Conservation (phyloP, 1,140 invertebrate species). For the Venturia canescens region DNA sequence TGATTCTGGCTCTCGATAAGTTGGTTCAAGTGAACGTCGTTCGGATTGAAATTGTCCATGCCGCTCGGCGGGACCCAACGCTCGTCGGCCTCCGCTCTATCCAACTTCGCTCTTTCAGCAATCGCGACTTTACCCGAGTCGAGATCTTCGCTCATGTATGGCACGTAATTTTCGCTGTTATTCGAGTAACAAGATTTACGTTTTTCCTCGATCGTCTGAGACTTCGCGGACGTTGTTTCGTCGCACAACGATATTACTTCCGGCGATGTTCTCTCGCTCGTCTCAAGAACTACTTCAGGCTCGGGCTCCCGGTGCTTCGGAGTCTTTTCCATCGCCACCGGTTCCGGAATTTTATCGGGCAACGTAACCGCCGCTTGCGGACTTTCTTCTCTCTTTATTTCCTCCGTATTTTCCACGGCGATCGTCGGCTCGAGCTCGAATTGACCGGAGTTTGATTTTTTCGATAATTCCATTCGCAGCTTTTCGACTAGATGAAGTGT, state of each 20-base stretch:
- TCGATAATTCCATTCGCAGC: constrained; percentile 82
- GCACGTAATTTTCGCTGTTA: constrained; percentile 63
- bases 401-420: constrained; percentile 61
- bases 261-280: constrained; percentile 10
- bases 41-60: constrained; percentile 73
- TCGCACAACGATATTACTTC: constrained; percentile 44
- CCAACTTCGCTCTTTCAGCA: constrained; percentile 74
- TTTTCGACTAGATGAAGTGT: constrained; percentile 88
- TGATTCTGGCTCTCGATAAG: constrained; percentile 73
- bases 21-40: constrained; percentile 70
- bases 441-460: constrained; percentile 79
- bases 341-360: constrained; percentile 34
- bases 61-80: constrained; percentile 81
- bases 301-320: background rate
- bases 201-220: constrained; percentile 65
- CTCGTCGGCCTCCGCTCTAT: constrained; percentile 79
- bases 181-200: constrained; percentile 68
- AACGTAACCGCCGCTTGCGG: constrained; percentile 17
- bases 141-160: constrained; percentile 66
- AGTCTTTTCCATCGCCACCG: constrained; percentile 12
- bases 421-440: constrained; percentile 68
- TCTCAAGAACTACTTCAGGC: constrained; percentile 45
- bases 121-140: constrained; percentile 69
- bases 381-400: constrained; percentile 62
- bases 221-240: constrained; percentile 49